Evolutionary conservation across 2,797 vertebrate genomes (phyloP).

Genomic region (Molossus alvarezi): DNA sequence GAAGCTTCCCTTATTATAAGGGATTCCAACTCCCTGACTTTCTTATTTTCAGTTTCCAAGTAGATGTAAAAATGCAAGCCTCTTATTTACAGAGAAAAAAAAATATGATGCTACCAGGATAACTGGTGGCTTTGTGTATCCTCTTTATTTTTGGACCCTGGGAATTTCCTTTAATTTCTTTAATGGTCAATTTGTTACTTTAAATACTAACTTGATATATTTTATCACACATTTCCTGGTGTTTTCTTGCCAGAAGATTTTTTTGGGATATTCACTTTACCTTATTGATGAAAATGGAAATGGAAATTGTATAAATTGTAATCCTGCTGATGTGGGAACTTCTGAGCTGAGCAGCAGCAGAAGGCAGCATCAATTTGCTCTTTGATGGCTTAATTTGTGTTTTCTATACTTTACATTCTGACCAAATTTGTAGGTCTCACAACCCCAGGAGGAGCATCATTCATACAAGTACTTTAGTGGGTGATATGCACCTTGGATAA

Average conservation of each 20-base stretch:
- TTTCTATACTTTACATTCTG: background rate
- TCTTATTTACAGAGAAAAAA: background rate
- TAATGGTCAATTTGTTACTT: background rate
- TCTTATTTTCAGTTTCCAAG: background rate
- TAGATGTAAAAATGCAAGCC: background rate
- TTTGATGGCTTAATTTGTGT: background rate
- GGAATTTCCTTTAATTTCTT: slow-evolving; percentile 20
- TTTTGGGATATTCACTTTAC: background rate
- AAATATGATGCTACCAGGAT: background rate
- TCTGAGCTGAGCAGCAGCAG: background rate
- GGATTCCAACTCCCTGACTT: background rate
- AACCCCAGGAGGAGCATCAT: background rate
- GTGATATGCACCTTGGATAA: background rate
- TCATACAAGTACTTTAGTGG: background rate
- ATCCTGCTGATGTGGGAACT: background rate
- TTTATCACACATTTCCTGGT: background rate
- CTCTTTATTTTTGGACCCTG: background rate
- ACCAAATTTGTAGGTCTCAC: background rate
- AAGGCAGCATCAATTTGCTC: background rate
- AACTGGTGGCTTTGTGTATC: background rate
- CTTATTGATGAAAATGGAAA: slow-evolving; percentile 1
- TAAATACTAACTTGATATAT: background rate
- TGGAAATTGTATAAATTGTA: background rate
- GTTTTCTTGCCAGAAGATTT: background rate
- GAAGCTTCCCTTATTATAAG: background rate